Conservation (phyloP, 30 jellyfish, hydroid and myxozoan genomes). For the Pelagia noctiluca region DNA sequence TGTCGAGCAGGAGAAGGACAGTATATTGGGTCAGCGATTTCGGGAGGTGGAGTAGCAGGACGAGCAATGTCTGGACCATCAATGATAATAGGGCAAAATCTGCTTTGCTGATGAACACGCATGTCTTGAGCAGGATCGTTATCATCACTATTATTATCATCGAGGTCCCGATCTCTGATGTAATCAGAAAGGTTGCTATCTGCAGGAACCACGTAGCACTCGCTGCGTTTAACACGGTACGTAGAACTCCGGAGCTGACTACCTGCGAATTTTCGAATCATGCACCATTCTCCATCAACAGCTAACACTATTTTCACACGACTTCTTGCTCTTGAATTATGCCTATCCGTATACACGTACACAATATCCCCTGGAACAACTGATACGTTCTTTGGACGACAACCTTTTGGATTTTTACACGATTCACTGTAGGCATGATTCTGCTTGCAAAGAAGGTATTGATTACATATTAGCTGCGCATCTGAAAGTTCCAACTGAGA, state of each 20-base stretch:
- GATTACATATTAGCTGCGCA: constrained; percentile 1
- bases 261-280: background rate
- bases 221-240: background rate
- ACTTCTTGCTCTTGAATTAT: constrained; percentile 6
- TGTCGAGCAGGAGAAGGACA: background rate
- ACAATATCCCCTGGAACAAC: constrained; percentile 11
- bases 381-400: background rate
- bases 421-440: background rate
- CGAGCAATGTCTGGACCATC: background rate
- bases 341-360: background rate
- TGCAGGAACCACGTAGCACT: background rate
- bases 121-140: background rate
- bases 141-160: background rate
- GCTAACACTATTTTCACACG: constrained; percentile 6
- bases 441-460: constrained; percentile 18
- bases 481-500: constrained; percentile 8
- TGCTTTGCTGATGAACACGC: background rate
- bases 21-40: background rate
- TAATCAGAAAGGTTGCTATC: background rate
- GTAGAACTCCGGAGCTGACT: background rate
- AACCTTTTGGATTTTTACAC: background rate
- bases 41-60: background rate
- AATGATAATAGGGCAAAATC: too few species aligned
- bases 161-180: background rate
- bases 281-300: background rate